Conservation (phyloP, 2,113 vertebrate genomes). For the Antechinus flavipes region DNA sequence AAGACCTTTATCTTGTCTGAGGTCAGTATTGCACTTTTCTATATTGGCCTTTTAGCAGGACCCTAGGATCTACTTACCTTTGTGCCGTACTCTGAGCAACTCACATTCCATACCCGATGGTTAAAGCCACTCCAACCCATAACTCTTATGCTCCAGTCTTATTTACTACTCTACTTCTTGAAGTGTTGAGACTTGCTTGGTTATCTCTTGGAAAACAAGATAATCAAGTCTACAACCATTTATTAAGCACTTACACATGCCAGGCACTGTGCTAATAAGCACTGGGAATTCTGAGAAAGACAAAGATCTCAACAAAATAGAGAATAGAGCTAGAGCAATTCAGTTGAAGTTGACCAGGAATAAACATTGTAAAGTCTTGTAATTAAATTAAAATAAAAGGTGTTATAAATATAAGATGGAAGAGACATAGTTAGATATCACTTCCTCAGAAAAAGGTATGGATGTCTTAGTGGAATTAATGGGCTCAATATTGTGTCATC, state of each 20-base stretch:
- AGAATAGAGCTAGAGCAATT: neutral
- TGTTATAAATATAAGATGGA: neutral
- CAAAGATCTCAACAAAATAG: neutral
- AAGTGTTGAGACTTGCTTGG: neutral
- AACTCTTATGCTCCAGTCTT: neutral
- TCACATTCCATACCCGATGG: neutral
- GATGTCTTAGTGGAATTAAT: neutral
- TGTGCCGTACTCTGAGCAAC: neutral
- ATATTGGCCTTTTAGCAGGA: neutral
- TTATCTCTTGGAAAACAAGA: neutral
- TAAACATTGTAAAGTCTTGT: neutral
- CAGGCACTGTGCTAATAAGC: neutral
- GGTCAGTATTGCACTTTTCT: neutral
- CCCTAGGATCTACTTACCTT: neutral
- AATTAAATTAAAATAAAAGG: neutral
- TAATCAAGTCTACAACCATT: neutral
- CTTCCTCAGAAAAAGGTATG: neutral
- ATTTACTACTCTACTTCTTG: neutral
- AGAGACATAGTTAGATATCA: neutral
- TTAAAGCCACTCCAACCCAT: neutral
- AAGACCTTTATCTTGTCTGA: neutral
- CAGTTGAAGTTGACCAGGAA: neutral
- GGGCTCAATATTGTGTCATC: neutral
- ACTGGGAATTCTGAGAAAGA: neutral
- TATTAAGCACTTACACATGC: neutral